phyloP scores from a whole-genome alignment of 2,113 vertebrate species.

The Salvelinus namaycush region DNA sequence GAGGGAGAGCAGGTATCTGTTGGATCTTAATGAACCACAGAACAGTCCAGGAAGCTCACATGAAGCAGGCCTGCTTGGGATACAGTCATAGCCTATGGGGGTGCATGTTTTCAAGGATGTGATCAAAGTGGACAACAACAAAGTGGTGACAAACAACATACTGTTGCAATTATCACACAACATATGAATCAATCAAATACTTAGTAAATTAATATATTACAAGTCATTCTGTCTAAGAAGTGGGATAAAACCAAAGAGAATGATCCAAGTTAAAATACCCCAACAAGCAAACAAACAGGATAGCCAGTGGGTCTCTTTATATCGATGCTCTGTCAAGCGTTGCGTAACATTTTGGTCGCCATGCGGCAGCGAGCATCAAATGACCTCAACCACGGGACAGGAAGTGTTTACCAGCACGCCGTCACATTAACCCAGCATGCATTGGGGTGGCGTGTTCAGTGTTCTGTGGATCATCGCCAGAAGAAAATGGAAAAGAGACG shows the following conservation, averaged over 20 bases:
- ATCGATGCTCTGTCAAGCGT: not conserved
- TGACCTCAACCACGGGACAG: conserved; percentile 31
- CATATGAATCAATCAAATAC: too few species aligned
- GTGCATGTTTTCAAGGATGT: not conserved
- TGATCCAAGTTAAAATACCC: too few species aligned
- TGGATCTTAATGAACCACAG: conserved; percentile 80
- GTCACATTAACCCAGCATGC: conserved; percentile 62
- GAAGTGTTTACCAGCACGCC: conserved; percentile 55
- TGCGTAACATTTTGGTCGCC: not conserved
- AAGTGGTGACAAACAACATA: not conserved
- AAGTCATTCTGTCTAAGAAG: too few species aligned
- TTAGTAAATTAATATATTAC: too few species aligned
- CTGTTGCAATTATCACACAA: too few species aligned
- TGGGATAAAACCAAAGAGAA: not conserved
- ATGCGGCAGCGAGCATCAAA: not conserved
- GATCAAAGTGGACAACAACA: not conserved
- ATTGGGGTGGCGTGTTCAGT: conserved; percentile 35
- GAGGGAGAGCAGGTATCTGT: conserved; percentile 70
- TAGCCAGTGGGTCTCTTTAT: not conserved
- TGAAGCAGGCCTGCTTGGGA: not conserved
- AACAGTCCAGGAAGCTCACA: not conserved
- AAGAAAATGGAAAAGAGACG: not conserved
- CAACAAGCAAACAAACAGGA: not conserved
- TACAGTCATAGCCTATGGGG: not conserved
- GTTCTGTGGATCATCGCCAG: conserved; percentile 52